These are phyloP conservation scores for Himalopsyche tibetana DNA, from an alignment of 2,888 invertebrate species.

Conservation along the genomic window DNA sequence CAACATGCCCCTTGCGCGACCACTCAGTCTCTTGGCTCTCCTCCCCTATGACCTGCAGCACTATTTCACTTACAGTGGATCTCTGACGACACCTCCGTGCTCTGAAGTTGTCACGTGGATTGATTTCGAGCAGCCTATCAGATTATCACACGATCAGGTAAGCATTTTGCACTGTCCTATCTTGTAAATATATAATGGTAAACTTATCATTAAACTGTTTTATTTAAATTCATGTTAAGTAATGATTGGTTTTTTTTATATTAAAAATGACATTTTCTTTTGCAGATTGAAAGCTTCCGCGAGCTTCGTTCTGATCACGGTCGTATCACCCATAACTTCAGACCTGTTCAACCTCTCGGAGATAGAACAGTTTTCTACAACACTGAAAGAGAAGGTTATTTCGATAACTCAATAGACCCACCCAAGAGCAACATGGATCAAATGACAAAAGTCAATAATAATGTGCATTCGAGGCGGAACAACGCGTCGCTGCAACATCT, in stretches of 20 bases:
- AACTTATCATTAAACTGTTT: too few species aligned
- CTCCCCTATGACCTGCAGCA: slow-evolving; percentile 76
- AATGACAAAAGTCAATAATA: background rate
- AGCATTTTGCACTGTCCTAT: background rate
- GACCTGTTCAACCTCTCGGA: slow-evolving; percentile 88
- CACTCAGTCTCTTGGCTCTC: slow-evolving; percentile 77
- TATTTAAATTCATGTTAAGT: slow-evolving; percentile 37
- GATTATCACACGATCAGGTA: slow-evolving; percentile 83
- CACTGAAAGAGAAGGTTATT: slow-evolving; percentile 71
- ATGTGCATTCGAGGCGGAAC: background rate
- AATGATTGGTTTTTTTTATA: slow-evolving; percentile 50
- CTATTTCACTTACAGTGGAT: slow-evolving; percentile 91
- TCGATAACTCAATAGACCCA: slow-evolving; percentile 68
- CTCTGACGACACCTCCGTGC: slow-evolving; percentile 91
- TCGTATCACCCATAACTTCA: slow-evolving; percentile 86
- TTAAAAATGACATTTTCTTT: slow-evolving; percentile 57
- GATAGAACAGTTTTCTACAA: slow-evolving; percentile 82
- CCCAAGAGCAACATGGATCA: background rate
- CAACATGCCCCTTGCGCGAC: slow-evolving; percentile 73
- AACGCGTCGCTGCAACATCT: background rate
- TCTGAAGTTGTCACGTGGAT: slow-evolving; percentile 92
- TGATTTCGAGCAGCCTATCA: slow-evolving; percentile 85
- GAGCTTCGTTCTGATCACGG: slow-evolving; percentile 81
- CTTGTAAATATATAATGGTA: too few species aligned
- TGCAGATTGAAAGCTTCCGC: slow-evolving; percentile 85